Evolutionary conservation across 2,888 invertebrate genomes (phyloP), one percentile per base, ranked within the genome.

Genomic region (Drosophila mimetica): DNA sequence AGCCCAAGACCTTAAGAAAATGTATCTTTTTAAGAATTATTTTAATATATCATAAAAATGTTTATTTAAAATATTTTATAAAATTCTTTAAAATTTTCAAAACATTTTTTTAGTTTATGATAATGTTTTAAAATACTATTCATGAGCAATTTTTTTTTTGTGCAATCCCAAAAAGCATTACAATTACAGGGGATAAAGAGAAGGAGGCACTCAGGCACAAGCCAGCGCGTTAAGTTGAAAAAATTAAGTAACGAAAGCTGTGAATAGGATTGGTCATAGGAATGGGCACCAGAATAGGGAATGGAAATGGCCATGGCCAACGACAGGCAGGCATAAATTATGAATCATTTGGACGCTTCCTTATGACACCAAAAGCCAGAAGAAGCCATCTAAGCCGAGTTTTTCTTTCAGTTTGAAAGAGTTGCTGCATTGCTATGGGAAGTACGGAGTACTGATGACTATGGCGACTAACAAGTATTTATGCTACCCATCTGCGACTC

Each of bases 271-370:
- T 58, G 48, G 66, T 70, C 79, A 77, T 70, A 63, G 64, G 79
- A 67, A 67, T 75, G 67, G 25, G 55, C 69, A n/a, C n/a, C 28
- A 22, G 55, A 53, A 37, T 54, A 28, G 51, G 59, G 47, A 70
- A 60, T 63, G 47, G 58, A 41, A 50, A 69, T 60, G 60, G 63
- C 52, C 44, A 65, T 64, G 55, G 65, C 20, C 67, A 74, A 64
- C 28, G 61, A 30, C 44, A 60, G 36, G 36, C 54, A 75, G 73
- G 79, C 83, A 87, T 89, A 88, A 89, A 88, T 89, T 88, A 89
- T 89, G 88, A 89, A 88, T 89, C 89, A 89, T 89, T 89, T 88
- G 76, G 84, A 81, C 88, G 88, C 88, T 88, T 88, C 88, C 88
- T 88, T 88, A 89, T 89, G 89, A 89, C 87, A 86, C 88, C 75